Evolutionary conservation across 2,113 vertebrate species (phyloP).

Genomic region (Hepsetus odoe): DNA sequence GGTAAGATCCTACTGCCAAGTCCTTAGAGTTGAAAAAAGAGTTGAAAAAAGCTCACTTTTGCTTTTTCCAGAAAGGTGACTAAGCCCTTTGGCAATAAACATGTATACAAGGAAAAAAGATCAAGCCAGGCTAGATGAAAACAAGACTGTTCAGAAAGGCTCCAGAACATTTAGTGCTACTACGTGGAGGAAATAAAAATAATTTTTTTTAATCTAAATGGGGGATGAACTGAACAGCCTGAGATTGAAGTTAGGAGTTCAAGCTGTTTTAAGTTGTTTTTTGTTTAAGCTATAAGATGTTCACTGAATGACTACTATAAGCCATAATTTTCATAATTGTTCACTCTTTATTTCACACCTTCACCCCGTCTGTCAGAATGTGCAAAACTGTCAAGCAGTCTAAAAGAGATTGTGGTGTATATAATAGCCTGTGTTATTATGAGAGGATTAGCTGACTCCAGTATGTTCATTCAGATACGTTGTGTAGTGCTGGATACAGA

Average conservation of each 20-base stretch:
- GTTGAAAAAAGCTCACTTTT: neutral
- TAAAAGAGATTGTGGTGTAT: neutral
- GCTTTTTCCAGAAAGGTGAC: neutral
- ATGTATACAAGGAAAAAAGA: neutral
- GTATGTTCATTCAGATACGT: neutral
- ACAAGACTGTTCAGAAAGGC: too few relatives aligned
- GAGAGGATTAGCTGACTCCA: constrained; percentile 5
- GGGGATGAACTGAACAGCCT: neutral
- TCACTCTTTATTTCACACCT: neutral
- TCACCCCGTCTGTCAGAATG: neutral
- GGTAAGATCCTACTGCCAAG: too few relatives aligned
- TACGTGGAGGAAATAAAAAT: neutral
- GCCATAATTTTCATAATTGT: too few relatives aligned
- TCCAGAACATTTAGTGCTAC: neutral
- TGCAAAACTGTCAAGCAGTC: neutral
- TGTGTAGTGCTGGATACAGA: neutral
- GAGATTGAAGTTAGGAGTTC: neutral
- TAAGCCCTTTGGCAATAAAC: neutral
- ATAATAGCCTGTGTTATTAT: constrained; percentile 3
- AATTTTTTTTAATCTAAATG: too few relatives aligned
- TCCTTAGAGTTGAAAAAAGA: too few relatives aligned
- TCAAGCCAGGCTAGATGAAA: neutral
- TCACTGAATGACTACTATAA: too few relatives aligned
- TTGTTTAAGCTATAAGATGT: too few relatives aligned
- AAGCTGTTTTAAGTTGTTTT: neutral